Evolutionary conservation across 92 coral and sea anemone species (phyloP).

Genomic region (Umimayanthus kanabou): DNA sequence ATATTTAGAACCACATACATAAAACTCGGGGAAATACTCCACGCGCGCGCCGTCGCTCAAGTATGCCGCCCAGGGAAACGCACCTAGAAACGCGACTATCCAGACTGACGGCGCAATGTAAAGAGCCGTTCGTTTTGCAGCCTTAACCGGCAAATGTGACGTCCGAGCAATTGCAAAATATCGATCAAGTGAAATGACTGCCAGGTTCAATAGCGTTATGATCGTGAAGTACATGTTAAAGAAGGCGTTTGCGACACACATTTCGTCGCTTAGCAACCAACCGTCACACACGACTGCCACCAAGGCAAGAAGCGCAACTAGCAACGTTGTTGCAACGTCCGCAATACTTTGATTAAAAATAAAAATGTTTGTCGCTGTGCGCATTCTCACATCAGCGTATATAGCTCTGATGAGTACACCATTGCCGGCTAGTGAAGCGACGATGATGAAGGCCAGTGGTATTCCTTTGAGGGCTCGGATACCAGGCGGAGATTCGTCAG

Average conservation of each 20-base stretch:
- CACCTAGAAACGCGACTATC: slow-evolving; percentile 52
- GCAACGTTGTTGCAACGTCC: slow-evolving; percentile 68
- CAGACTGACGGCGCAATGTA: slow-evolving; percentile 46
- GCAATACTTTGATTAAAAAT: slow-evolving; percentile 75
- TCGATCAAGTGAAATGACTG: slow-evolving; percentile 70
- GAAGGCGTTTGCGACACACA: slow-evolving; percentile 57
- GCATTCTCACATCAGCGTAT: slow-evolving; percentile 57
- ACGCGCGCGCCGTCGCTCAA: slow-evolving; percentile 53
- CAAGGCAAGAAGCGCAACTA: slow-evolving; percentile 65
- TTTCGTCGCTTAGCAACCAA: slow-evolving; percentile 65
- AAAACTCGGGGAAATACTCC: slow-evolving; percentile 68
- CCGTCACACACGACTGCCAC: slow-evolving; percentile 63
- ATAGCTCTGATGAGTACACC: slow-evolving; percentile 51
- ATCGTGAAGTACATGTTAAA: slow-evolving; percentile 83
- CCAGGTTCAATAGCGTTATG: slow-evolving; percentile 63
- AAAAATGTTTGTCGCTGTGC: slow-evolving; percentile 66
- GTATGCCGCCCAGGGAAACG: slow-evolving; percentile 72
- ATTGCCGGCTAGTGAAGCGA: slow-evolving; percentile 63
- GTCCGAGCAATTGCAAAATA: slow-evolving; percentile 68
- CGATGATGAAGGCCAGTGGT: slow-evolving; percentile 59
- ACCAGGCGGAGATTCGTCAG: background rate
- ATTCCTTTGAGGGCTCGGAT: slow-evolving; percentile 53
- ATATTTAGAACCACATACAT: slow-evolving; percentile 66
- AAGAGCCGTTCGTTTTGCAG: slow-evolving; percentile 44
- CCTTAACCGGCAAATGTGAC: slow-evolving; percentile 19